A percentile compares a stretch with the other conserved stretches of the same genome.
phyloP scores from a whole-genome alignment of 2,113 vertebrate species.

The Ifrita kowaldi region DNA sequence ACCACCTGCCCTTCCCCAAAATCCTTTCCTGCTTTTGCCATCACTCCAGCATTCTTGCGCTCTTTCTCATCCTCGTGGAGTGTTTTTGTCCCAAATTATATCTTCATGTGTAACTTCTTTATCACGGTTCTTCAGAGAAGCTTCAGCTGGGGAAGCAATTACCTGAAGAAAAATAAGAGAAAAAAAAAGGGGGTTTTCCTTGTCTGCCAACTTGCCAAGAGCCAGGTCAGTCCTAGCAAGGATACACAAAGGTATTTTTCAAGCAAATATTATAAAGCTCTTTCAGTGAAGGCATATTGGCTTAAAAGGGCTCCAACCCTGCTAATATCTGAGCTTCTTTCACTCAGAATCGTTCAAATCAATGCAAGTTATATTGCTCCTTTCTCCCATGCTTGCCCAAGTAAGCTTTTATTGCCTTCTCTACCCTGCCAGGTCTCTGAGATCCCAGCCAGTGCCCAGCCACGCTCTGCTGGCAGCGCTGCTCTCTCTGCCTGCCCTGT shows the following conservation, averaged over 20 bases:
- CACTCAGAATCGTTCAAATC: not conserved
- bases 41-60: not conserved
- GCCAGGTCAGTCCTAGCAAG: not conserved
- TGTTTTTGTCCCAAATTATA: not conserved
- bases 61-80: not conserved
- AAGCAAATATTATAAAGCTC: slow-evolving; percentile 20
- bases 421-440: not conserved
- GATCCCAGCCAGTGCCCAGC: not conserved
- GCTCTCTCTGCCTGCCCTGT: not conserved
- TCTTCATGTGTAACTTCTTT: not conserved
- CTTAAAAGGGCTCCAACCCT: slow-evolving; percentile 9
- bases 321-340: not conserved
- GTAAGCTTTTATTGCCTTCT: not conserved
- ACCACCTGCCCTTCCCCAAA: not conserved
- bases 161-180: not conserved
- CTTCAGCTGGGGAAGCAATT: not conserved
- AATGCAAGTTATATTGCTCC: not conserved
- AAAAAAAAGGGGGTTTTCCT: not conserved
- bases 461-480: not conserved
- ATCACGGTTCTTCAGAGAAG: not conserved
- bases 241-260: not conserved
- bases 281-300: not conserved
- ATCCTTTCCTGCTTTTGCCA: not conserved
- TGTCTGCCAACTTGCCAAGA: not conserved
- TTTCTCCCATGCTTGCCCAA: not conserved